Percentiles rank a stretch among this genome's conserved stretches.
phyloP scores from a whole-genome alignment of 2,797 vertebrate species.

The Tapirus indicus region DNA sequence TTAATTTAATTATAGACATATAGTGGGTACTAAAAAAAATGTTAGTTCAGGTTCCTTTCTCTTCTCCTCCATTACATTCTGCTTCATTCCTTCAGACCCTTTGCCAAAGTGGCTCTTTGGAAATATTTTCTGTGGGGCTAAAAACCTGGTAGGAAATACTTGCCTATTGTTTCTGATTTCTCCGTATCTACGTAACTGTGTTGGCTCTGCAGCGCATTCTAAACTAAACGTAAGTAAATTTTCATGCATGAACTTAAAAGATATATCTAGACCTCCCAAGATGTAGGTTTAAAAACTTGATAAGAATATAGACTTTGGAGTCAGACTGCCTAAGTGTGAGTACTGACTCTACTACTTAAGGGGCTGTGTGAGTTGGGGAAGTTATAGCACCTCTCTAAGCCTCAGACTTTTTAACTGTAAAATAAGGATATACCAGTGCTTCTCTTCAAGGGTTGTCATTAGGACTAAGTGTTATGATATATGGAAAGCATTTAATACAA shows the following conservation, averaged over 20 bases:
- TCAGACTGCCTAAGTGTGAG: background rate
- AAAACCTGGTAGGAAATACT: background rate
- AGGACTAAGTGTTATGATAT: background rate
- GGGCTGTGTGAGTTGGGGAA: background rate
- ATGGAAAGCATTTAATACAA: background rate
- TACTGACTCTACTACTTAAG: background rate
- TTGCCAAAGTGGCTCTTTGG: background rate
- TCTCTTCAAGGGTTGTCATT: background rate
- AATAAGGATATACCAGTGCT: background rate
- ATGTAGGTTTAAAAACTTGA: background rate
- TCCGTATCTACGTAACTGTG: background rate
- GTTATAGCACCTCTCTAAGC: background rate
- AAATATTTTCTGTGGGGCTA: background rate
- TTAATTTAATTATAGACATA: background rate
- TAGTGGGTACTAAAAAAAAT: background rate
- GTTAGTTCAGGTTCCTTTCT: background rate
- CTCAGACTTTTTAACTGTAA: background rate
- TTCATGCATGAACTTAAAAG: constrained; percentile 3
- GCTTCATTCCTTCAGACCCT: background rate
- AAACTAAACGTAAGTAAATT: constrained; percentile 24
- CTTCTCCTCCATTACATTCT: background rate
- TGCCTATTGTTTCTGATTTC: background rate
- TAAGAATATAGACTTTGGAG: constrained; percentile 1
- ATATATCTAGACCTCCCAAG: background rate
- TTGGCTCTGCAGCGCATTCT: background rate